Evolutionary conservation across 2,797 vertebrate species (phyloP), one percentile per base, ranked within the genome.

Genomic region (Pygocentrus nattereri): DNA sequence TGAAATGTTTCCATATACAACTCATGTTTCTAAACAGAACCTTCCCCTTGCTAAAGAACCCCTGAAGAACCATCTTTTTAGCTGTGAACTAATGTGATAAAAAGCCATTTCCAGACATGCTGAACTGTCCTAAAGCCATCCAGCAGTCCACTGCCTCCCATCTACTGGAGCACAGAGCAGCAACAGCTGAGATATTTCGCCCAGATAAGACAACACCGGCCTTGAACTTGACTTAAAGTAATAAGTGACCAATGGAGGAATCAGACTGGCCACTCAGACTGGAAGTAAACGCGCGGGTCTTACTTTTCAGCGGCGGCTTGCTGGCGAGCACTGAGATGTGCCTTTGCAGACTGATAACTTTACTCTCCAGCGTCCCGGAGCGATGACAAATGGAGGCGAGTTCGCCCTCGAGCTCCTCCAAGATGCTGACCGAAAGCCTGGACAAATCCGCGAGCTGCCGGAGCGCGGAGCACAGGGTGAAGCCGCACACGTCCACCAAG

Each of bases 381-480:
- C 95, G 92, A 70, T 62, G 91, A 86, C 92, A 94, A 47, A 92
- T 76, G 68, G 92, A 91, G 76, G 85, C 87, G 85, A 95, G 91
- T 79, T 95, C 94, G 7, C 91, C 94, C 88, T 95, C 92, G 82
- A 95, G 93, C 80, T 95, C 94, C 83, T 93, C 90, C 89, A 95
- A 88, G 92, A 95, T 91, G 92, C 92, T 89, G 86, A 94, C 92
- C 54, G 93, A 93, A 83, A 90, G 93, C 49, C 94, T 91, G 87
- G 94, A 95, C 84, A 95, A 88, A 87, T 95, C 95, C 25, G 94
- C 92, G 58, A 95, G 94, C 91, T 95, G 94, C 27, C 93, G 88
- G 71, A 95, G 93, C 85, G 92, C 82, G 56, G 95, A 93, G 86
- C 91, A 86, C 84, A 95, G 88, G 76, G 85, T 89, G 86, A 91